Base-by-base conservation (phyloP, 2,113 vertebrate species). In the Romanogobio albipinnatus region DNA sequence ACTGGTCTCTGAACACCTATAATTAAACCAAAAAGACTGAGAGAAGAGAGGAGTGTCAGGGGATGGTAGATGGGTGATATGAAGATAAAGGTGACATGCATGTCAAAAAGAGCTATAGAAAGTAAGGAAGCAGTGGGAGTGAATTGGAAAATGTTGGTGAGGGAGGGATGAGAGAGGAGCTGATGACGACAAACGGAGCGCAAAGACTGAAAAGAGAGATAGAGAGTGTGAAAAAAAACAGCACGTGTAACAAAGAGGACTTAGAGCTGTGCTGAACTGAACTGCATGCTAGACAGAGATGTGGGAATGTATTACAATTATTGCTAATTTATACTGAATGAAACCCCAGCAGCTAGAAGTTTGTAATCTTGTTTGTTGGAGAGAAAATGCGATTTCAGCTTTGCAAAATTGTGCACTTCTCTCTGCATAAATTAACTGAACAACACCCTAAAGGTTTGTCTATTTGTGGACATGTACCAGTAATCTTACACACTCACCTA, bases 171-270 rank as follows among this genome's bases (percentile, higher is more conserved):
- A 53, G 36, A 76, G 62, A 45, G 5, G 73, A 66, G 76, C 47
- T 24, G 76, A 81, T 70, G 84, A 76, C 70, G n/a, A 58, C 66
- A 58, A 58, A 56, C 66, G 1, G 29, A 86, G 51, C 64, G 6
- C 61, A 26, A 84, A 26, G 81, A 89, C 79, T 81, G 62, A 17
- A 22, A 0, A 39, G 39, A 14, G 1, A 13, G 39, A 77, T 75
- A 76, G 17, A 75, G 82, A 29, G 79, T 87, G 87, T 83, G 66
- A 29, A 88, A 61, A 76, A 24, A 47, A 45, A 39, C 62, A 24
- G 75, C 85, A 91, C 80, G 89, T 80, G 62, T 61, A 76, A 17
- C 10, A 81, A 22, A 59, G 4, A 22, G 39, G 36, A 43, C n/a
- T 64, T 29, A 26, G 24, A 66, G 59, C 43, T 9, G 13, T 49